These are phyloP conservation scores for Artibeus lituratus DNA, from an alignment of 2,797 vertebrate species.

Conservation along the genomic window DNA sequence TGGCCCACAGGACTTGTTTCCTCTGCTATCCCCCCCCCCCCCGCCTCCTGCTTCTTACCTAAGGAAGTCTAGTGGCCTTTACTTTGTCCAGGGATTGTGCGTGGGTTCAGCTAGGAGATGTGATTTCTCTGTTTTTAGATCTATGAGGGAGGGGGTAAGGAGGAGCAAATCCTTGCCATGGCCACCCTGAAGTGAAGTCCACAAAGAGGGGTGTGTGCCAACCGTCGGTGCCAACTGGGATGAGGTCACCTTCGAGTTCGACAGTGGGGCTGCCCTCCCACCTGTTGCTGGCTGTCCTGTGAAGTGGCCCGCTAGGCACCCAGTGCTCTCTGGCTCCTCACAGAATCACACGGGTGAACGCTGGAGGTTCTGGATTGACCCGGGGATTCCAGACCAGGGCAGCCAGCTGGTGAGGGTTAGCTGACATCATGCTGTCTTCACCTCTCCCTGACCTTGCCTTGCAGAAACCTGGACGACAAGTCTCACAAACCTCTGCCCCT, in stretches of 20 bases:
- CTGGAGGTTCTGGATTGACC: rapidly evolving
- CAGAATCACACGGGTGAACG: rapidly evolving
- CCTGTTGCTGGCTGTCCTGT: rapidly evolving
- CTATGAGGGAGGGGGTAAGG: background rate
- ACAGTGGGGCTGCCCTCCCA: background rate
- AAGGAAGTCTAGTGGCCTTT: rapidly evolving
- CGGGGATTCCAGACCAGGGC: background rate
- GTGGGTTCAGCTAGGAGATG: background rate
- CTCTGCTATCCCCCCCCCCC: background rate
- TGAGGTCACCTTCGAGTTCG: background rate
- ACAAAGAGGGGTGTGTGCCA: background rate
- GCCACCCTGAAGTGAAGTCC: background rate
- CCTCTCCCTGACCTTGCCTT: constrained; percentile 65
- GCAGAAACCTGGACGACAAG: constrained; percentile 86
- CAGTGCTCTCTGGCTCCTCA: rapidly evolving
- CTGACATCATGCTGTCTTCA: background rate
- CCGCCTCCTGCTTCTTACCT: background rate
- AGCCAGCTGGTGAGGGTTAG: background rate
- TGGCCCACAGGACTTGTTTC: background rate
- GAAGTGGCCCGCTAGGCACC: rapidly evolving
- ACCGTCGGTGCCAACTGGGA: rapidly evolving
- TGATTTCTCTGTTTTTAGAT: background rate
- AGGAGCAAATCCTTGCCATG: background rate
- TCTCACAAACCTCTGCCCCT: constrained; percentile 82
- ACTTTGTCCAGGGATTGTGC: background rate